phyloP scores from a whole-genome alignment of 2,888 invertebrate species.

The Dynastes tityus region DNA sequence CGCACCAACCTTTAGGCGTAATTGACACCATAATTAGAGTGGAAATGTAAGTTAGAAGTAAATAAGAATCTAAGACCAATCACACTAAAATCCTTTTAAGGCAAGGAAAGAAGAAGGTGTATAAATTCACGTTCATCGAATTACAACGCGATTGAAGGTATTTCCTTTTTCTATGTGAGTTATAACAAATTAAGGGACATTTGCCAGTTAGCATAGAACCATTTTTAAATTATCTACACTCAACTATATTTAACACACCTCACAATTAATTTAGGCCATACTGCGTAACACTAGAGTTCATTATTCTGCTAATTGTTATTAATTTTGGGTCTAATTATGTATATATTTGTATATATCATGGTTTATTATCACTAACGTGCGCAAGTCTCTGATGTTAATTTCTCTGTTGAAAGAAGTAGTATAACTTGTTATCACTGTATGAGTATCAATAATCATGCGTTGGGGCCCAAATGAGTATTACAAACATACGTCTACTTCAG shows the following conservation, averaged over 20 bases:
- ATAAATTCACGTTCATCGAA: conserved; percentile 10
- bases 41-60: conserved; percentile 10
- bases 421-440: not conserved
- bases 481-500: not conserved
- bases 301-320: not conserved
- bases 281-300: no score
- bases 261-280: no score
- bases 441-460: no score
- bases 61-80: conserved; percentile 12
- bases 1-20: conserved; percentile 21
- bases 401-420: not conserved
- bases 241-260: no score
- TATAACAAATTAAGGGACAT: not conserved
- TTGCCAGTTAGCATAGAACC: no score
- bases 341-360: not conserved
- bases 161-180: not conserved
- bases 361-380: not conserved
- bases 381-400: not conserved
- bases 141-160: not conserved
- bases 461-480: not conserved
- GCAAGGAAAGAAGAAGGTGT: conserved; percentile 2
- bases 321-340: not conserved
- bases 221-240: no score
- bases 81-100: conserved; percentile 24
- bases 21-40: conserved; percentile 17